A percentile compares a stretch with the other conserved stretches of the same genome.
Conservation (phyloP, 2,113 vertebrate genomes). For the Ameiurus melas region DNA sequence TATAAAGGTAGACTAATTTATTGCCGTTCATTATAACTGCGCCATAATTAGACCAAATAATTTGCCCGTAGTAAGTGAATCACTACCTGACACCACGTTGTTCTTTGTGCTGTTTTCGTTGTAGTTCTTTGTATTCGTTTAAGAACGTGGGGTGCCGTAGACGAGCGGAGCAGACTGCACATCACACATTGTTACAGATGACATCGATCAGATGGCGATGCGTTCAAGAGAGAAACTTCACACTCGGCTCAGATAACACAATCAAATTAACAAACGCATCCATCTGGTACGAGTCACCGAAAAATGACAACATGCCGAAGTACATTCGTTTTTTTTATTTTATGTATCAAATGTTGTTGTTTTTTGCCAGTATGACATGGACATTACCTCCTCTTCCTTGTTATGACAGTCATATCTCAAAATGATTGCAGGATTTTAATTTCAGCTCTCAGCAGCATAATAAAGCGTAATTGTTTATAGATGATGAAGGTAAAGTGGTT, state of each 20-base stretch:
- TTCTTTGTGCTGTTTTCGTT: neutral
- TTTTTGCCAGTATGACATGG: neutral
- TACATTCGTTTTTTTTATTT: neutral
- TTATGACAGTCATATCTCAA: slow-evolving; percentile 1
- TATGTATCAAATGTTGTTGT: neutral
- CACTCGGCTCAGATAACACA: slow-evolving; percentile 25
- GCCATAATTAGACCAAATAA: neutral
- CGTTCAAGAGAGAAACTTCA: slow-evolving; percentile 29
- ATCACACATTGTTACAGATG: slow-evolving; percentile 23
- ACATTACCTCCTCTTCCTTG: neutral
- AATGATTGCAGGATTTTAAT: neutral
- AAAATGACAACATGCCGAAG: neutral
- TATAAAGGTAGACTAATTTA: slow-evolving; percentile 15
- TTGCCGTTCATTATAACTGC: slow-evolving; percentile 2
- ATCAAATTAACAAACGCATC: slow-evolving; percentile 35
- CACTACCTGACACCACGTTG: neutral
- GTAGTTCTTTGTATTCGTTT: neutral
- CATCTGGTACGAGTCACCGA: slow-evolving; percentile 22
- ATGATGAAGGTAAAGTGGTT: neutral
- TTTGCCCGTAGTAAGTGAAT: neutral
- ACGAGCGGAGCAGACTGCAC: neutral
- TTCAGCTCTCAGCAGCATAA: neutral
- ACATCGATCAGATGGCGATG: slow-evolving; percentile 34
- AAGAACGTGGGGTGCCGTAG: neutral
- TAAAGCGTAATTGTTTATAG: neutral